phyloP scores from a whole-genome alignment of 2,888 invertebrate species.

The Mythimna vitellina region DNA sequence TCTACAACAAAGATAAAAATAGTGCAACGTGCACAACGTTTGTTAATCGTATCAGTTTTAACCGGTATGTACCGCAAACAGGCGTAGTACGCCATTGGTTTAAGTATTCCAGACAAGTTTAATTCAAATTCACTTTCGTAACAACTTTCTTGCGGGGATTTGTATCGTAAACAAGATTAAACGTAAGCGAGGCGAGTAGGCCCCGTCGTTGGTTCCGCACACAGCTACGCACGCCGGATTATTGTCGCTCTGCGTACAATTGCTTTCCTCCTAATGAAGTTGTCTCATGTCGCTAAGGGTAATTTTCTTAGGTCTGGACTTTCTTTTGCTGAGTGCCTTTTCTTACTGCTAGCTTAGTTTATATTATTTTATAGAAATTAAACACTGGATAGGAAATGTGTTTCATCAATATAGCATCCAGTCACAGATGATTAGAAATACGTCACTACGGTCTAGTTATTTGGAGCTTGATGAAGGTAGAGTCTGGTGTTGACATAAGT shows the following conservation, averaged over 20 bases:
- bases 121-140: constrained; percentile 72
- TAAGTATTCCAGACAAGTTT: constrained; percentile 71
- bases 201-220: constrained; percentile 68
- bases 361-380: neutral
- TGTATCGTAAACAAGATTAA: constrained; percentile 81
- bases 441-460: constrained; percentile 21
- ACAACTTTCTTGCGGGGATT: constrained; percentile 78
- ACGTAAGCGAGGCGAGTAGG: constrained; percentile 67
- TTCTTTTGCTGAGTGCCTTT: constrained; percentile 15
- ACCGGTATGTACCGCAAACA: constrained; percentile 26
- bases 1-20: constrained; percentile 44
- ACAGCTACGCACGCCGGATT: constrained; percentile 72
- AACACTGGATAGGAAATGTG: neutral
- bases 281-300: constrained; percentile 69
- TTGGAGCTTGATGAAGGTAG: constrained; percentile 25
- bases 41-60: constrained; percentile 33
- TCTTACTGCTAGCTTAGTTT: constrained; percentile 2
- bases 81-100: constrained; percentile 47
- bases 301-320: constrained; percentile 61
- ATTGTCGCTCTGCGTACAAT: constrained; percentile 75
- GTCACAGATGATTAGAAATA: constrained; percentile 37
- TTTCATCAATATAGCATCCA: neutral
- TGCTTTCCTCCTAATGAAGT: constrained; percentile 76
- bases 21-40: constrained; percentile 47
- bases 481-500: constrained; percentile 49